Evolutionary conservation across 2,888 invertebrate genomes (phyloP).

Genomic region (Caenorhabditis drosophilae): DNA sequence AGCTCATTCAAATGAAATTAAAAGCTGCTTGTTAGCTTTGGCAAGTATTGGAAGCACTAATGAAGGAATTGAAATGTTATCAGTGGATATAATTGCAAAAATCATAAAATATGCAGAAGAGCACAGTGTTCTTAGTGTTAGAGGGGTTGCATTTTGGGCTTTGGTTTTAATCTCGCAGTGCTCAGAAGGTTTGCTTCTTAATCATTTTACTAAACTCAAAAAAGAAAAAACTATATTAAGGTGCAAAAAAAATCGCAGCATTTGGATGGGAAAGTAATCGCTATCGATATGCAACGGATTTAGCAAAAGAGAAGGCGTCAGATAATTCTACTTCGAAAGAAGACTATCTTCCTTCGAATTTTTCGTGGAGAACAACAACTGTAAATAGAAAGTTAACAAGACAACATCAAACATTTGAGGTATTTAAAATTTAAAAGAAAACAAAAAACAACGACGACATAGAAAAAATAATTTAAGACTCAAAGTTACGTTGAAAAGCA

Average conservation of each 20-base stretch:
- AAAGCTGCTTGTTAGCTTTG: constrained; percentile 53
- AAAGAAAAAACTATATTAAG: no score
- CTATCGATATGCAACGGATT: constrained; percentile 35
- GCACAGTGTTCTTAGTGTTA: constrained; percentile 55
- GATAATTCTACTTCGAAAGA: constrained; percentile 6
- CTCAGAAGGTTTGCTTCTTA: constrained; percentile 44
- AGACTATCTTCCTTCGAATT: constrained; percentile 12
- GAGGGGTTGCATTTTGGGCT: constrained; percentile 66
- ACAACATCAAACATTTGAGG: background rate
- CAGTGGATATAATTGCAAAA: constrained; percentile 28
- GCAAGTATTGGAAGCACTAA: constrained; percentile 46
- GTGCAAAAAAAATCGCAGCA: constrained; percentile 42
- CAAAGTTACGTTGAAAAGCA: constrained; percentile 15
- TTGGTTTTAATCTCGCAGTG: constrained; percentile 53
- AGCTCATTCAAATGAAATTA: constrained; percentile 19
- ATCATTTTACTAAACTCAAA: no score
- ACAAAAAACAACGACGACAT: no score
- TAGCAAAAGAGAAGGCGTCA: constrained; percentile 13
- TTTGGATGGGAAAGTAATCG: constrained; percentile 62
- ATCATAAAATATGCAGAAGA: constrained; percentile 56
- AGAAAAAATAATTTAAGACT: constrained; percentile 8
- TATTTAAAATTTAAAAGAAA: no score
- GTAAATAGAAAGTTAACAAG: no score
- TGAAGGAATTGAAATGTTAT: constrained; percentile 38
- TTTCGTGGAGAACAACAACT: background rate